phyloP scores from a whole-genome alignment of 2,113 vertebrate species.

The Osmerus mordax region DNA sequence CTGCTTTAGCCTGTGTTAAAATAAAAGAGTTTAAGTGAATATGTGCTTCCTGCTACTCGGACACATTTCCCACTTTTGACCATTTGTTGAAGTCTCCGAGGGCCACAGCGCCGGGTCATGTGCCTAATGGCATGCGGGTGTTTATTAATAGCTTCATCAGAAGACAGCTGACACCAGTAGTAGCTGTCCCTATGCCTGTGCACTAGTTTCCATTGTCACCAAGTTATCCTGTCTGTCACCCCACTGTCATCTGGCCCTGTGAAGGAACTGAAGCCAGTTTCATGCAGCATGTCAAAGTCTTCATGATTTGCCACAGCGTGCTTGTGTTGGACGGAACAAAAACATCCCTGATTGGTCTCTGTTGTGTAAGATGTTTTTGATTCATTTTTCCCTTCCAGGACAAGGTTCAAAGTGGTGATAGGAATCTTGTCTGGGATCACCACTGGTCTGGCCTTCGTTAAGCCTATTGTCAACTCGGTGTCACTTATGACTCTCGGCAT shows the following conservation, averaged over 20 bases:
- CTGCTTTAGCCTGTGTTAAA: not conserved
- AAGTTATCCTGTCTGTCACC: conserved; percentile 20
- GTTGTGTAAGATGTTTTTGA: not conserved
- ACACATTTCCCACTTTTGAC: not conserved
- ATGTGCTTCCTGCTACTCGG: too few relatives aligned
- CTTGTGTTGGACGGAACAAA: too few relatives aligned
- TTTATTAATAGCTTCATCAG: conserved; percentile 59
- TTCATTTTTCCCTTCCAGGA: conserved; percentile 62
- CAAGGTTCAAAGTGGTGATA: conserved; percentile 90
- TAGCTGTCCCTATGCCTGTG: conserved; percentile 56
- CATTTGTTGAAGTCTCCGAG: conserved; percentile 5
- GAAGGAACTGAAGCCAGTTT: too few relatives aligned
- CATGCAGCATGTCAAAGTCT: too few relatives aligned
- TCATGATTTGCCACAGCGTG: too few relatives aligned
- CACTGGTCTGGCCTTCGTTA: conserved; percentile 90
- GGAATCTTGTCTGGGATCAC: conserved; percentile 89
- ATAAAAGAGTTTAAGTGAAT: not conserved
- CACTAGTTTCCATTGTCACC: conserved; percentile 56
- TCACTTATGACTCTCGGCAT: conserved; percentile 92
- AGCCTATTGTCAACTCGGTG: conserved; percentile 93
- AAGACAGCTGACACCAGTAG: conserved; percentile 60
- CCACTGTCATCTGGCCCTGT: conserved; percentile 12
- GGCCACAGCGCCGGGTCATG: not conserved
- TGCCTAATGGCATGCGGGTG: conserved; percentile 3
- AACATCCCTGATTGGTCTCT: too few relatives aligned